phyloP scores from a whole-genome alignment of 92 coral and sea anemone genomes.

The Diadumene lineata region DNA sequence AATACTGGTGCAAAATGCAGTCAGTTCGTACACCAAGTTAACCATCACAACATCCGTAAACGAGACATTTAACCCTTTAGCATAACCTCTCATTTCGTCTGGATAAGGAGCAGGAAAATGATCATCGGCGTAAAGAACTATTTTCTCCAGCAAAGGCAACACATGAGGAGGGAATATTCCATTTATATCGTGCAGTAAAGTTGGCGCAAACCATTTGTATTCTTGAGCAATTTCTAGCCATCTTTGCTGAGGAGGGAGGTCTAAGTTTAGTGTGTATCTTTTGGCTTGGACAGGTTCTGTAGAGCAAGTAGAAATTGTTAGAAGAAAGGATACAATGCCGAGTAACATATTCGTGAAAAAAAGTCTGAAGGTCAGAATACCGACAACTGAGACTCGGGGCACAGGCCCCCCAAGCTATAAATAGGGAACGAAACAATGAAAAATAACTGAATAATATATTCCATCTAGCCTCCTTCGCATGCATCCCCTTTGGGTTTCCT shows the following conservation, averaged over 20 bases:
- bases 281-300: conserved; percentile 67
- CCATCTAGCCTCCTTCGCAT: too few species aligned
- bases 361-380: not conserved
- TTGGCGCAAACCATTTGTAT: conserved; percentile 45
- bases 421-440: too few species aligned
- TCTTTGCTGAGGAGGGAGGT: conserved; percentile 77
- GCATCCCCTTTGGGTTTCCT: too few species aligned
- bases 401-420: too few species aligned
- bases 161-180: conserved; percentile 33
- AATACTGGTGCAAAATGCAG: conserved; percentile 88
- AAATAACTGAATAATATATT: too few species aligned
- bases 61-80: conserved; percentile 62
- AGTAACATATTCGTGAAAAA: conserved; percentile 3
- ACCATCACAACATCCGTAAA: conserved; percentile 59
- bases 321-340: conserved; percentile 6
- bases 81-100: conserved; percentile 71
- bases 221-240: conserved; percentile 62
- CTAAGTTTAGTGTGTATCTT: conserved; percentile 63
- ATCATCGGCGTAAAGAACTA: conserved; percentile 52
- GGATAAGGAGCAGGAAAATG: conserved; percentile 78
- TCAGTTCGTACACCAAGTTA: conserved; percentile 73
- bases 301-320: not conserved
- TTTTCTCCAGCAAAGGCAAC: conserved; percentile 57
- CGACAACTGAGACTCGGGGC: not conserved
- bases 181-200: conserved; percentile 23